Evolutionary conservation across 92 coral and sea anemone genomes (phyloP).

Genomic region (Heteractis magnifica): DNA sequence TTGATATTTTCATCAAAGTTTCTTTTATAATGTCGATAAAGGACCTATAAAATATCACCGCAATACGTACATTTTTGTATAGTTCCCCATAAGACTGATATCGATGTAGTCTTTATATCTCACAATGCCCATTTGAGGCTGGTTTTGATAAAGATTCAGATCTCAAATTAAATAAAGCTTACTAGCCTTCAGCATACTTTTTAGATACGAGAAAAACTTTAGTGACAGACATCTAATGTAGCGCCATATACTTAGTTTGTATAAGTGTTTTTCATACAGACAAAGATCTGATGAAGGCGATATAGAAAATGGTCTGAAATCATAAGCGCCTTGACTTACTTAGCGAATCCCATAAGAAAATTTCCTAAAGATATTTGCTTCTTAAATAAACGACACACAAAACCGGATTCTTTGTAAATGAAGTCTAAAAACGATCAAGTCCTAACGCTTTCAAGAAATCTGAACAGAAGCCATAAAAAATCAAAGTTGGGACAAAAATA

Average conservation of each 20-base stretch:
- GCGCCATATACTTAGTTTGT: not conserved
- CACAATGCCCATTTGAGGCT: not conserved
- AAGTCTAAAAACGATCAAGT: not conserved
- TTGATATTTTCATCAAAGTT: conserved; percentile 1
- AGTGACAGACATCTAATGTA: not conserved
- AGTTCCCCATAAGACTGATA: not conserved
- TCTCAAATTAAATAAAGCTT: not conserved
- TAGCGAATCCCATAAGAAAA: not conserved
- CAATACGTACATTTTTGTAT: not conserved
- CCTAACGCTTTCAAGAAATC: not conserved
- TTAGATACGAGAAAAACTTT: not conserved
- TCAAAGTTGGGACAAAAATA: not conserved
- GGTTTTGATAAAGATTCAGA: too few species aligned
- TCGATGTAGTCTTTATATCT: not conserved
- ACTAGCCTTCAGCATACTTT: not conserved
- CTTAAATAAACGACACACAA: not conserved
- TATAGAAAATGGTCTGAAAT: not conserved
- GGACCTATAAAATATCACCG: not conserved
- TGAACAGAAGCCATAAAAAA: not conserved
- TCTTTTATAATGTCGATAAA: not conserved
- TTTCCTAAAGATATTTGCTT: not conserved
- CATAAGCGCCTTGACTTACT: not conserved
- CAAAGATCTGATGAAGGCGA: not conserved
- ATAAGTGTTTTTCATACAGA: too few species aligned
- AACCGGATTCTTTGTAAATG: conserved; percentile 4